Base-by-base conservation (phyloP, 2,888 invertebrate species). In the Drosophila subsilvestris region DNA sequence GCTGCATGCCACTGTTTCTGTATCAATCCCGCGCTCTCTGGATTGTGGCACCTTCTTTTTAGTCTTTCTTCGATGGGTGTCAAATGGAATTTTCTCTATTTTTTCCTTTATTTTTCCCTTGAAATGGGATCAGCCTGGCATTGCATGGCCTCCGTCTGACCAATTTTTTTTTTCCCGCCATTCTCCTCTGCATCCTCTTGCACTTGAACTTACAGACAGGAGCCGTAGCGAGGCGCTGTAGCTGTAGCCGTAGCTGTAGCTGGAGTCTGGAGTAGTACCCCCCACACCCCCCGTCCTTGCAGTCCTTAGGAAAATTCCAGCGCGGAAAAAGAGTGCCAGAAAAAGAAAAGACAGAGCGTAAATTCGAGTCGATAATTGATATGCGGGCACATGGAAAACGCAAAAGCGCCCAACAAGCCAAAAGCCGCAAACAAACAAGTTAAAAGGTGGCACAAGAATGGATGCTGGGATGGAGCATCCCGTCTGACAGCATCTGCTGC, bases 331-430 rank as follows among this genome's bases (percentile, higher is more conserved):
- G 25, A 20, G 10, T 6, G 18, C 37, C 7, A 37, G 45, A 20
- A 37, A 20, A 45, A 3, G 53, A 17, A 10, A 37, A 58, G 51
- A 66, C 53, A 37, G 17, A 47, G 62, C 43, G 51, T 73, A 75
- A 83, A 83, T 82, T 82, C 74, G 83, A 83, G 82, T 78, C 82
- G 82, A 83, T 83, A 83, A 83, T 83, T 85, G 83, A 83, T 83
- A 83, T 65, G 71, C 74, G 78, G 63, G 65, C 69, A 60, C 68
- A 68, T 72, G 80, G 81, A 83, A 83, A 83, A 71, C 78, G 70
- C 72, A 84, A 79, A 82, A 81, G 80, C 78, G 80, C 72, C 37
- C 62, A 59, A 60, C 76, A 79, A 79, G 75, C 70, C 74, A 74
- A 74, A 68, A 79, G 79, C 83, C 83, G 72, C 85, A 85, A 85